These are phyloP conservation scores for Seriola rivoliana DNA, from an alignment of 2,113 vertebrate genomes.

Conservation along the genomic window DNA sequence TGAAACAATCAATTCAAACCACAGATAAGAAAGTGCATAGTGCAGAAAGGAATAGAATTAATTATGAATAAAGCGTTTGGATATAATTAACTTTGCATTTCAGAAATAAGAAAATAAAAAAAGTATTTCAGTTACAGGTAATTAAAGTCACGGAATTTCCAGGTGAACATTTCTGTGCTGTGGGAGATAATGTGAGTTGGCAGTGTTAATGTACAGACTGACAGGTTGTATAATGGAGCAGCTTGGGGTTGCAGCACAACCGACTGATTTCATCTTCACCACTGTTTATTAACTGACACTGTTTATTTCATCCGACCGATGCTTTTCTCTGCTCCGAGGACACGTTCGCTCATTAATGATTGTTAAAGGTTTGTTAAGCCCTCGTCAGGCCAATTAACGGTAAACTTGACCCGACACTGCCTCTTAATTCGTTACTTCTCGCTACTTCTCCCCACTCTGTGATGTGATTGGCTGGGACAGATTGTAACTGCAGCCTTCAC, in stretches of 20 bases:
- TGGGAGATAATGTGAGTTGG: slow-evolving; percentile 14
- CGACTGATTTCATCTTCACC: slow-evolving; percentile 47
- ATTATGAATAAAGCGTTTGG: not conserved
- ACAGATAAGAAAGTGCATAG: not conserved
- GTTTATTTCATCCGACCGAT: slow-evolving; percentile 61
- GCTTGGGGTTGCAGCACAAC: slow-evolving; percentile 30
- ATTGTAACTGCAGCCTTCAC: slow-evolving; percentile 76
- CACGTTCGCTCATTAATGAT: slow-evolving; percentile 75
- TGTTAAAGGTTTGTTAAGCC: slow-evolving; percentile 70
- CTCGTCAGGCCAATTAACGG: slow-evolving; percentile 75
- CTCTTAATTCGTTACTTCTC: slow-evolving; percentile 69
- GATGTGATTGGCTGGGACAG: slow-evolving; percentile 78
- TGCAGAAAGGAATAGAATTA: not conserved
- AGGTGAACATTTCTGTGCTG: slow-evolving; percentile 13
- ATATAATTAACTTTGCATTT: slow-evolving; percentile 6
- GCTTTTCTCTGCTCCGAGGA: slow-evolving; percentile 66
- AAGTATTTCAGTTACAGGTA: not conserved
- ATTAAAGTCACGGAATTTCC: slow-evolving; percentile 22
- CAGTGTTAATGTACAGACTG: slow-evolving; percentile 36
- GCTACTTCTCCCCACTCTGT: slow-evolving; percentile 51
- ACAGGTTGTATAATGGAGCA: slow-evolving; percentile 45
- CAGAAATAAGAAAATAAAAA: not conserved
- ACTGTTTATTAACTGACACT: slow-evolving; percentile 73
- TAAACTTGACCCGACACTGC: slow-evolving; percentile 73
- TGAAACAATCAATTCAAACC: not conserved